A percentile compares a stretch with the other conserved stretches of the same genome.
Evolutionary conservation across 1,140 invertebrate genomes (phyloP).

Genomic region (Ericerus pela): DNA sequence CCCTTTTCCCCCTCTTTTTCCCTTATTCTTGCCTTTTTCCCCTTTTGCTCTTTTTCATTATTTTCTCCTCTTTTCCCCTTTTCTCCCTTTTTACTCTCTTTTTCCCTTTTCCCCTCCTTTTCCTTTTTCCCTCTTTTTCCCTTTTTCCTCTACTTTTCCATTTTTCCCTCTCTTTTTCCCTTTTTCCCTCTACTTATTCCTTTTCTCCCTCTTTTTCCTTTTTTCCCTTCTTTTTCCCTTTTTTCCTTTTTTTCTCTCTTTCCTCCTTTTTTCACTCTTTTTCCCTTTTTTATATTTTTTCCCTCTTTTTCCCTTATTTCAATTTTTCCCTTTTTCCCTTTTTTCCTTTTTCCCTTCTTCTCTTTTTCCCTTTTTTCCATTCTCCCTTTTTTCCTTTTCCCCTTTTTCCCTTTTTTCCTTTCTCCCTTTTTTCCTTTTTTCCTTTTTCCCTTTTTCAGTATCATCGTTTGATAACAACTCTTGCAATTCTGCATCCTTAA

Average conservation of each 20-base stretch:
- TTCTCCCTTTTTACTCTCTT: slow-evolving; percentile 5
- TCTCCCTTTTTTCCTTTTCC: neutral
- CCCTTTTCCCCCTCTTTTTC: neutral
- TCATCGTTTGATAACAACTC: no score
- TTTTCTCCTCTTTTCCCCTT: neutral
- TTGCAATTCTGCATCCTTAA: no score
- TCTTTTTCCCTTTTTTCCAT: slow-evolving; percentile 7
- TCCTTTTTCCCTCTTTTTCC: slow-evolving; percentile 21
- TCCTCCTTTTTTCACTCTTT: neutral
- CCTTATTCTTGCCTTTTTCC: neutral
- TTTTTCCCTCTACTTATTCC: slow-evolving; percentile 7
- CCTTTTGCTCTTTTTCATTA: neutral
- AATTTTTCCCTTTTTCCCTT: slow-evolving; percentile 3
- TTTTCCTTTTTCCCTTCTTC: slow-evolving; percentile 19
- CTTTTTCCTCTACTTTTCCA: slow-evolving; percentile 22
- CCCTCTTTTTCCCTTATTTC: slow-evolving; percentile 16
- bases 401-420: neutral
- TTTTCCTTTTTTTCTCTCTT: slow-evolving; percentile 13
- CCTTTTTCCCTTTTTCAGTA: neutral
- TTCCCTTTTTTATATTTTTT: slow-evolving; percentile 16
- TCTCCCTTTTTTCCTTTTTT: neutral
- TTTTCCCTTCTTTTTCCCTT: neutral
- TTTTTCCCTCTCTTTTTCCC: slow-evolving; percentile 15
- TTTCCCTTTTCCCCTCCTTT: slow-evolving; percentile 1
- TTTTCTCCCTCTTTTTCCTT: neutral